A percentile compares a stretch with the other conserved stretches of the same genome.
phyloP scores from a whole-genome alignment of 1,140 invertebrate genomes.

The Antheraea pernyi region DNA sequence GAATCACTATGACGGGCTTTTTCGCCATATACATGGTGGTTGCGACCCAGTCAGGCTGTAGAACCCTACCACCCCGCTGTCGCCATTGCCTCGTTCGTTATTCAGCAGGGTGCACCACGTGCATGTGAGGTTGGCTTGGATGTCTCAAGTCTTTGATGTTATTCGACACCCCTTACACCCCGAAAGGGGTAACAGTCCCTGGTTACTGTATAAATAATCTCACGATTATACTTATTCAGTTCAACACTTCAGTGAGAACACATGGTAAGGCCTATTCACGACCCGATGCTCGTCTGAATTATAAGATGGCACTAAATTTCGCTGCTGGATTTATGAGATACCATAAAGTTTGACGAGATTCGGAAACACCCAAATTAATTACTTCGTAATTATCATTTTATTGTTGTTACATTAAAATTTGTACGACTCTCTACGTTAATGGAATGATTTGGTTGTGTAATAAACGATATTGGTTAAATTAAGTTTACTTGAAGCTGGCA shows the following conservation, averaged over 20 bases:
- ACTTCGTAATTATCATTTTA: conserved; percentile 38
- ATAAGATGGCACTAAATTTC: conserved; percentile 32
- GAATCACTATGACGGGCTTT: no score
- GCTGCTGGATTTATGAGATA: conserved; percentile 39
- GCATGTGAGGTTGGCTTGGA: no score
- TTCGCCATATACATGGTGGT: no score
- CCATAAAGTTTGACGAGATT: conserved; percentile 42
- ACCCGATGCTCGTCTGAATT: conserved; percentile 26
- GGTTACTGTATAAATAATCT: no score
- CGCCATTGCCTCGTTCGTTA: no score
- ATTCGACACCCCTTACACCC: no score
- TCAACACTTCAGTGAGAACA: not conserved
- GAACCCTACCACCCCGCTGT: no score
- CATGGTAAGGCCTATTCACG: conserved; percentile 24
- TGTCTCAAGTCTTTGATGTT: no score
- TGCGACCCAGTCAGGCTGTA: no score
- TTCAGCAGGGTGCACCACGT: no score
- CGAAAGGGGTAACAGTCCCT: no score
- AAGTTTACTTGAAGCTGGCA: not conserved
- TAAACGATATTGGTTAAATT: conserved; percentile 12
- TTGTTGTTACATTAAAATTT: conserved; percentile 23
- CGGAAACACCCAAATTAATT: conserved; percentile 32
- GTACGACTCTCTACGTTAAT: not conserved
- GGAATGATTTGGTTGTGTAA: conserved; percentile 17
- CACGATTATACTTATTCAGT: not conserved